These are phyloP conservation scores for Carassius auratus DNA, from an alignment of 2,113 vertebrate species.

Conservation along the genomic window DNA sequence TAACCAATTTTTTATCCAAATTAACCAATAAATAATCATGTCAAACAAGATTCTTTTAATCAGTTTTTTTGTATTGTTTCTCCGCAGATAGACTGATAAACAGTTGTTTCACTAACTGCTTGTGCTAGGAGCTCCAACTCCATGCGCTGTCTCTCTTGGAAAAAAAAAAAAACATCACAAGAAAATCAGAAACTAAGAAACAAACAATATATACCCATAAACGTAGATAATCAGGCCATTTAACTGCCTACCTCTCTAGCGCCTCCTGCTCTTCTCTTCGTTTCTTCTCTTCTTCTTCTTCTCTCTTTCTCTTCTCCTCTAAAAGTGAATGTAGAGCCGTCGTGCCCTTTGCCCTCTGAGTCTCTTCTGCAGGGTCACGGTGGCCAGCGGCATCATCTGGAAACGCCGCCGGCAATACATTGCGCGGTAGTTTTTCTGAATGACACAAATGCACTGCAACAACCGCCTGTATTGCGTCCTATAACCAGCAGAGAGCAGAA, in stretches of 20 bases:
- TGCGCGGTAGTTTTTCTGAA: conserved; percentile 94
- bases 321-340: conserved; percentile 74
- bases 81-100: too few relatives aligned
- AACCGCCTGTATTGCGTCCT: conserved; percentile 89
- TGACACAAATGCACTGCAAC: conserved; percentile 81
- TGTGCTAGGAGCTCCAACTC: conserved; percentile 81
- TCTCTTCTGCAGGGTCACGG: conserved; percentile 86
- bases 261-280: conserved; percentile 69
- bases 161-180: conserved; percentile 32
- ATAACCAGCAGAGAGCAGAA: conserved; percentile 12
- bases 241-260: conserved; percentile 65
- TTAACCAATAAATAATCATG: too few relatives aligned
- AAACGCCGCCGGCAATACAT: conserved; percentile 84
- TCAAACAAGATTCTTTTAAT: too few relatives aligned
- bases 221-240: not conserved
- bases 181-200: not conserved
- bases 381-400: conserved; percentile 81
- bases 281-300: conserved; percentile 68
- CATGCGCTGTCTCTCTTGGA: conserved; percentile 80
- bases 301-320: conserved; percentile 75
- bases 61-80: too few relatives aligned
- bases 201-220: not conserved
- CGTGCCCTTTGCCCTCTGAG: conserved; percentile 85
- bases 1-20: too few relatives aligned
- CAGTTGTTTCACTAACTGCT: conserved; percentile 75